Conservation (phyloP, 2,113 vertebrate species). For the Stercorarius parasiticus region DNA sequence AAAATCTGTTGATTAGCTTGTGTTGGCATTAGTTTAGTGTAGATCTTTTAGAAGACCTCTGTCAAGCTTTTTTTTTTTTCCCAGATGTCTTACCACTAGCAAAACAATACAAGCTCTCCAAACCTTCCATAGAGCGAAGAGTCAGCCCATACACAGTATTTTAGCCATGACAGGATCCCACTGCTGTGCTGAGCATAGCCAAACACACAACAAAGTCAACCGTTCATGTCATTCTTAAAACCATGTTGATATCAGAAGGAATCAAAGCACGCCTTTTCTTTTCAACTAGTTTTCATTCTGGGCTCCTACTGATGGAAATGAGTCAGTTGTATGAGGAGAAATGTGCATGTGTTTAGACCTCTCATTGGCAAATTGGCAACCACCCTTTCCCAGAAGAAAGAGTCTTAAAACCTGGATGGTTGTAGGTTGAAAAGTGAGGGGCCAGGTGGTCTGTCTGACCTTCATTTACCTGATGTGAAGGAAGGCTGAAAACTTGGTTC, state of each 20-base stretch:
- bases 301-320: neutral
- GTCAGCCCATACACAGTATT: neutral
- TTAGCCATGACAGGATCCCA: neutral
- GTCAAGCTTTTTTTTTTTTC: neutral
- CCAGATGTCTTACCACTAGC: neutral
- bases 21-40: neutral
- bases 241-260: neutral
- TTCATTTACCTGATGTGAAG: neutral
- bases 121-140: neutral
- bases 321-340: neutral
- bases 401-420: neutral
- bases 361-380: neutral
- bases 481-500: neutral
- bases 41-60: neutral
- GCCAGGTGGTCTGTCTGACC: neutral
- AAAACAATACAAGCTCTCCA: neutral
- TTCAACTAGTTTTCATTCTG: neutral
- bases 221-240: neutral
- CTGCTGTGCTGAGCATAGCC: neutral
- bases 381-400: neutral
- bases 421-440: neutral
- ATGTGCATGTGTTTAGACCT: neutral
- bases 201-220: neutral
- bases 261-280: neutral
- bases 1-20: neutral